Base-by-base conservation (phyloP, 2,888 invertebrate genomes). In the Cosmorhoe ocellata region DNA sequence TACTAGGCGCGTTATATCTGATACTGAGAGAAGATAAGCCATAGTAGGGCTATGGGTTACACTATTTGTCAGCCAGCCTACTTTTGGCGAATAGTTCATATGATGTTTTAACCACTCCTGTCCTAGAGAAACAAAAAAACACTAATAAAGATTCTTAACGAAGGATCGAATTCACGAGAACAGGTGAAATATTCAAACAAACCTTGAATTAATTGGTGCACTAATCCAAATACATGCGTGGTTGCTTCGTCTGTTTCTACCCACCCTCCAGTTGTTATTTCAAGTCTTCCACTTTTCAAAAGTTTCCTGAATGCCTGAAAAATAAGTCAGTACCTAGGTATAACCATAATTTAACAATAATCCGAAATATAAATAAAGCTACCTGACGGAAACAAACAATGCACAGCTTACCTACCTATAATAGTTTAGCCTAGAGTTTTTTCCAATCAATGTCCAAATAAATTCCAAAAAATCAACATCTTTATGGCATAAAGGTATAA, bases 191-290 rank as follows among this genome's bases (percentile, higher is more conserved):
- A n/a, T 33, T 2, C 10, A 27, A 14, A 2, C 33, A 11, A 24
- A 95, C 96, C 97, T 92, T 97, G 96, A 59, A 96, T 95, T 7
- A 97, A 89, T 79, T 97, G 97, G 87, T 98, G 97, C 39, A 98
- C 84, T 92, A 98, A 95, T 33, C 96, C 95, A 78, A 95, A 97
- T 36, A 97, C 80, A 79, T 97, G 95, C 0, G 95, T 93, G 42
- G 95, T 96, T 1, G 97, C 97, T 84, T 98, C 98, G 69, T 98
- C 98, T 0, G 97, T 95, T 95, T 98, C 97, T 2, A 98, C 97
- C 97, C 97, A 98, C 6, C 96, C 96, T 1, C 98, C 98, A 0
- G 97, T 97, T 30, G 96, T 95, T 65, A 98, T 95, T 86, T 98
- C 98, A 51, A 98, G 86, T 44, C 97, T 92, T 1, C 97, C 97